A percentile compares a stretch with the other conserved stretches of the same genome.
These are phyloP conservation scores for Gastrophysa polygoni DNA, from an alignment of 2,888 invertebrate species.

Conservation along the genomic window DNA sequence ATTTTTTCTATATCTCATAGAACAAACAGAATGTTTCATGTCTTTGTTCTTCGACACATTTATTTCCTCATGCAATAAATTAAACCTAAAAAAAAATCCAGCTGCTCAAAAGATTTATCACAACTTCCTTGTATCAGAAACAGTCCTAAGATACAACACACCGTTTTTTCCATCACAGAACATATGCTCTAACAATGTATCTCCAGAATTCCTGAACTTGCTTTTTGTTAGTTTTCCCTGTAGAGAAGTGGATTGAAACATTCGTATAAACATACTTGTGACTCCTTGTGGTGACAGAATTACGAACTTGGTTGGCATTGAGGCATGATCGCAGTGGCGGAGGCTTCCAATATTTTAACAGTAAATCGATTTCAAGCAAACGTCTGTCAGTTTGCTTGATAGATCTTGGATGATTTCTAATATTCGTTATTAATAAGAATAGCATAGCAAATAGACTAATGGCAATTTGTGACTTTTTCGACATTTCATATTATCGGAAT, in stretches of 20 bases:
- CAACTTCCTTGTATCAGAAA: slow-evolving; percentile 35
- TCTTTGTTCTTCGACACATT: background rate
- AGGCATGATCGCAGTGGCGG: slow-evolving; percentile 46
- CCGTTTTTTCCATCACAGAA: slow-evolving; percentile 39
- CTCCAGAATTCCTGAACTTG: slow-evolving; percentile 42
- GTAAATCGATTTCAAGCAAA: too few relatives aligned
- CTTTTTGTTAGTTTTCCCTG: slow-evolving; percentile 47
- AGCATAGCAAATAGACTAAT: too few relatives aligned
- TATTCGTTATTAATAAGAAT: too few relatives aligned
- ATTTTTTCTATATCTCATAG: too few relatives aligned
- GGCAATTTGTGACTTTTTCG: too few relatives aligned
- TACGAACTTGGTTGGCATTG: slow-evolving; percentile 53
- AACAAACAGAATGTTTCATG: too few relatives aligned
- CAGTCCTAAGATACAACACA: slow-evolving; percentile 36
- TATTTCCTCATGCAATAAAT: slow-evolving; percentile 19
- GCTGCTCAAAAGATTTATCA: slow-evolving; percentile 37
- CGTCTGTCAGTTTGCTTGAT: too few relatives aligned
- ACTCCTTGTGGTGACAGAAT: slow-evolving; percentile 56
- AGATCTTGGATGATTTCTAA: too few relatives aligned
- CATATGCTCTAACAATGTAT: slow-evolving; percentile 43
- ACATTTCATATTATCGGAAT: too few relatives aligned
- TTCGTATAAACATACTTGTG: slow-evolving; percentile 53
- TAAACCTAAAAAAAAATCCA: slow-evolving; percentile 21
- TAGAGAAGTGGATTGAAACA: slow-evolving; percentile 53
- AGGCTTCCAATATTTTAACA: too few relatives aligned